Evolutionary conservation across 2,113 vertebrate species (phyloP).

Genomic region (Stomatorhinus ivindoensis): DNA sequence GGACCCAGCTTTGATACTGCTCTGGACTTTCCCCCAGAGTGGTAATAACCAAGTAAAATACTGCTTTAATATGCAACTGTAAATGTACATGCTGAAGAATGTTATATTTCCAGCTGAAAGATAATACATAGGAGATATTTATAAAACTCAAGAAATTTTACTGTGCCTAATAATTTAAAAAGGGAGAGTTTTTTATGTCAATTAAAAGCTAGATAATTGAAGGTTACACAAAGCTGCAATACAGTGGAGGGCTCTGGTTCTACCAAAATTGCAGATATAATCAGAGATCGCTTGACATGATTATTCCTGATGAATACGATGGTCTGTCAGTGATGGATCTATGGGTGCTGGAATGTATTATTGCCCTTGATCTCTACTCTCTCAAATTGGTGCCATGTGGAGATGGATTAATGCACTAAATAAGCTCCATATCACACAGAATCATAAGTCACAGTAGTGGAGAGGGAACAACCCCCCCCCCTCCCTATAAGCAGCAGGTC

Average conservation of each 20-base stretch:
- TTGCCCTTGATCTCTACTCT: neutral
- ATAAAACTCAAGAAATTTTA: neutral
- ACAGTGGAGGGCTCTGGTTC: neutral
- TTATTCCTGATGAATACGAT: neutral
- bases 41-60: neutral
- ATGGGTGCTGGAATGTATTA: neutral
- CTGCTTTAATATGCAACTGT: neutral
- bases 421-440: neutral
- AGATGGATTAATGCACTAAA: neutral
- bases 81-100: neutral
- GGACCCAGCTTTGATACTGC: neutral
- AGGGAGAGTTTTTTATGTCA: neutral
- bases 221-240: neutral
- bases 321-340: constrained; percentile 10
- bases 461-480: neutral
- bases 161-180: neutral
- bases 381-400: neutral
- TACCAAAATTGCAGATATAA: constrained; percentile 3
- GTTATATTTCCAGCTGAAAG: neutral
- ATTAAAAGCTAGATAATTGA: neutral
- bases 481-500: neutral
- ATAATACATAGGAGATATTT: constrained; percentile 6
- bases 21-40: neutral
- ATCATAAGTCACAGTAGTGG: neutral
- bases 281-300: constrained; percentile 6